phyloP scores from a whole-genome alignment of 2,888 invertebrate species.

The Gasteruption jaculator region DNA sequence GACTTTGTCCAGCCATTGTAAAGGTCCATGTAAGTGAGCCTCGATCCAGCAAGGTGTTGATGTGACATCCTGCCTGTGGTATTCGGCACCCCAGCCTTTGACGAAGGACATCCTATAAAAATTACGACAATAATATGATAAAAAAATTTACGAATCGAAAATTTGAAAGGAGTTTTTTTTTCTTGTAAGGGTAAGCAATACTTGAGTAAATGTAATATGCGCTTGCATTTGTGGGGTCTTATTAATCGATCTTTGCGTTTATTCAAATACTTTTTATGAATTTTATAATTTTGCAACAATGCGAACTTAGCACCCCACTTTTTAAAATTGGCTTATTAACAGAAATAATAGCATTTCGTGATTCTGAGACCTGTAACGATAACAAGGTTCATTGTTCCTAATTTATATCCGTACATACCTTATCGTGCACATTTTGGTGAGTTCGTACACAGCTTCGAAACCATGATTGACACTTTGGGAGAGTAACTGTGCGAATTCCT shows the following conservation, averaged over 20 bases:
- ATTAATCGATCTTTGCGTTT: no score
- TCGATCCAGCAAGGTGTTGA: slow-evolving; percentile 99
- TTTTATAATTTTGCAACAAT: no score
- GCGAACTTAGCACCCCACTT: no score
- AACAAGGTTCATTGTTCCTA: neutral
- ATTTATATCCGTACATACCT: slow-evolving; percentile 46
- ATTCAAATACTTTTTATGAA: no score
- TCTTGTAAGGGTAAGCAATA: no score
- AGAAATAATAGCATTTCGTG: neutral
- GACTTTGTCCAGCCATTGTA: slow-evolving; percentile 98
- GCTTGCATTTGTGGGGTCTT: no score
- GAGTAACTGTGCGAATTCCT: slow-evolving; percentile 92
- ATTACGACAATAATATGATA: neutral
- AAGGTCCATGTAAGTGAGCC: slow-evolving; percentile 94
- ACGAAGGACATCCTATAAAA: slow-evolving; percentile 89
- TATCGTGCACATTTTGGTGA: slow-evolving; percentile 99
- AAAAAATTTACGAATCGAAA: slow-evolving; percentile 1
- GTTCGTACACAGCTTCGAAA: slow-evolving; percentile 97
- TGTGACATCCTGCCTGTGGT: slow-evolving; percentile 97
- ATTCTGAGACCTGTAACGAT: neutral
- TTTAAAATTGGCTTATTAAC: no score
- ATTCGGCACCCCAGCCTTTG: slow-evolving; percentile 99
- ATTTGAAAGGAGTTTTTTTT: no score
- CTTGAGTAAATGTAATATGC: no score
- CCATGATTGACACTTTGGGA: slow-evolving; percentile 97